phyloP scores from a whole-genome alignment of 2,888 invertebrate genomes.

The Poecilobothrus nobilitatus region DNA sequence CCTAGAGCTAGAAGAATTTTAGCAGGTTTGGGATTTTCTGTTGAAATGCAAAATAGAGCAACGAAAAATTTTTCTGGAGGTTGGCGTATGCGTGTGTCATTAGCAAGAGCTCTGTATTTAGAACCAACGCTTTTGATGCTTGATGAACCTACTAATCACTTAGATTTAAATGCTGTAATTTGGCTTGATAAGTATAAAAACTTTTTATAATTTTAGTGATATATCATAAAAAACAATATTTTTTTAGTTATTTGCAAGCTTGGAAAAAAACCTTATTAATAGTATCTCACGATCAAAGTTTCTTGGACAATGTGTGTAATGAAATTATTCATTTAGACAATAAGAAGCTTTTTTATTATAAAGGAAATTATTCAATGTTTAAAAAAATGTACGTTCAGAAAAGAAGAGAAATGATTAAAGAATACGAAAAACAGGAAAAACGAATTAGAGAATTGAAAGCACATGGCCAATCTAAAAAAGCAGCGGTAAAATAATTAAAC shows the following conservation, averaged over 20 bases:
- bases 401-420: conserved; percentile 87
- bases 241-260: conserved; percentile 75
- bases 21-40: conserved; percentile 92
- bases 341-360: conserved; percentile 91
- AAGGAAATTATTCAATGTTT: conserved; percentile 96
- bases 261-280: conserved; percentile 99
- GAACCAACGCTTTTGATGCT: conserved; percentile 95
- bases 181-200: conserved; percentile 90
- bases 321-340: conserved; percentile 96
- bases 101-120: conserved; percentile 91
- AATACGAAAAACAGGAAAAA: conserved; percentile 98
- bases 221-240: neutral
- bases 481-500: conserved; percentile 52
- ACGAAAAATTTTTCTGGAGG: conserved; percentile 88
- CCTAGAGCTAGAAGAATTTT: conserved; percentile 91
- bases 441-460: conserved; percentile 89
- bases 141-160: conserved; percentile 99
- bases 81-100: conserved; percentile 98
- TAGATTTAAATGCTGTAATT: conserved; percentile 98
- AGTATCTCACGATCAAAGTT: conserved; percentile 99
- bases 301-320: conserved; percentile 98
- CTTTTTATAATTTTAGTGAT: conserved; percentile 25
- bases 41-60: conserved; percentile 81
- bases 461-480: conserved; percentile 90
- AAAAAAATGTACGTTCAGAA: conserved; percentile 99